Base-by-base conservation (phyloP, 2,113 vertebrate species). In the Plotosus lineatus region DNA sequence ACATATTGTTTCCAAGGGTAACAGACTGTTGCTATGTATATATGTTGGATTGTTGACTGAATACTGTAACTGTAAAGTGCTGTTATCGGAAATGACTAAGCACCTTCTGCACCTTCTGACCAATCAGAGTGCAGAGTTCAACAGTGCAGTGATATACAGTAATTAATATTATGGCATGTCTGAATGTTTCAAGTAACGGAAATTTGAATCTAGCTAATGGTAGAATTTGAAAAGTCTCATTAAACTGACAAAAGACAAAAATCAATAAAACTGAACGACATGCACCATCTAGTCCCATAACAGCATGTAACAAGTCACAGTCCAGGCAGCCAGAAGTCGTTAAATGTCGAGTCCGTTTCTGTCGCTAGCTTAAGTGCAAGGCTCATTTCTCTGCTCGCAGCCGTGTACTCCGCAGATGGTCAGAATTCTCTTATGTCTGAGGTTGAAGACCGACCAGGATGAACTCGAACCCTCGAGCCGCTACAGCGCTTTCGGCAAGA, bases 321-420 rank as follows among this genome's bases (percentile, higher is more conserved):
- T 10, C 60, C 33, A 42, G n/a, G 23, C n/a, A 10, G 23, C 21
- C 19, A 23, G 1, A 21, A 23, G 63, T 26, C 9, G 40, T 42
- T 2, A 10, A 1, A 6, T 3, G 14, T 10, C 4, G 19, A 28
- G 66, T 69, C 66, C 15, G 66, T 28, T 0, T 11, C 40, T 23
- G 3, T 26, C 5, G 11, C 65, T 26, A 9, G 68, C 26, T 71
- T 42, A 17, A 56, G 51, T 53, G 48, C 21, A 33, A 23, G 46
- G 33, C 63, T 66, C 21, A 5, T 44, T 3, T 50, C 69, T 72
- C 50, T 33, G 69, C 46, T 72, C 69, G 6, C 46, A 50, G 44
- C 69, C 40, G 11, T 23, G n/a, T 71, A 31, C 33, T 55, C 48
- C 82, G 77, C 80, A 86, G 85, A 84, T 77, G 77, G 77, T 60